These are phyloP conservation scores for Erebia aethiops DNA, from an alignment of 2,888 invertebrate species.

Conservation along the genomic window DNA sequence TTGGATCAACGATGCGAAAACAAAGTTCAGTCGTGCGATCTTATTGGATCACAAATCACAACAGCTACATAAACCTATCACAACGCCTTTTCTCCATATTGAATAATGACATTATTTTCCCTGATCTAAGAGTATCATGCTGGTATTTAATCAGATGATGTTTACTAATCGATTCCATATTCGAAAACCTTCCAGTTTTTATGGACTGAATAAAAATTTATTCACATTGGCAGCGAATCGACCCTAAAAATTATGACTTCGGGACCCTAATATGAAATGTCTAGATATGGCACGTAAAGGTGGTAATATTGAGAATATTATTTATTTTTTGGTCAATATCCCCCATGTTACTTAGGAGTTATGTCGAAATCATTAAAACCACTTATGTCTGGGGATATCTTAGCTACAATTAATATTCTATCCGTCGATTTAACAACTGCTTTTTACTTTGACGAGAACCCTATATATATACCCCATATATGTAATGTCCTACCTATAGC, in stretches of 20 bases:
- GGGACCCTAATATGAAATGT: neutral
- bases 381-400: no score
- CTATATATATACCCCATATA: neutral
- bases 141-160: neutral
- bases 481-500: no score
- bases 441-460: neutral
- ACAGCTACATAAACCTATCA: neutral
- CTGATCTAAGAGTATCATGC: slow-evolving; percentile 3
- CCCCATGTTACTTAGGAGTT: no score
- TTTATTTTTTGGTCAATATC: no score
- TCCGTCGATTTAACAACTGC: neutral
- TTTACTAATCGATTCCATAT: neutral
- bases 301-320: no score
- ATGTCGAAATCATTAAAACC: no score
- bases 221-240: no score
- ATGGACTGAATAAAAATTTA: no score
- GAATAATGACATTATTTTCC: neutral
- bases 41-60: slow-evolving; percentile 38
- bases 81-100: slow-evolving; percentile 22
- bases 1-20: slow-evolving; percentile 35
- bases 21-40: slow-evolving; percentile 42
- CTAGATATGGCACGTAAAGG: no score
- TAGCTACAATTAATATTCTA: no score
- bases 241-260: neutral
- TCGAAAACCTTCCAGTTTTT: neutral